Base-by-base conservation (phyloP, 2,888 invertebrate species). In the Venusia cambrica region DNA sequence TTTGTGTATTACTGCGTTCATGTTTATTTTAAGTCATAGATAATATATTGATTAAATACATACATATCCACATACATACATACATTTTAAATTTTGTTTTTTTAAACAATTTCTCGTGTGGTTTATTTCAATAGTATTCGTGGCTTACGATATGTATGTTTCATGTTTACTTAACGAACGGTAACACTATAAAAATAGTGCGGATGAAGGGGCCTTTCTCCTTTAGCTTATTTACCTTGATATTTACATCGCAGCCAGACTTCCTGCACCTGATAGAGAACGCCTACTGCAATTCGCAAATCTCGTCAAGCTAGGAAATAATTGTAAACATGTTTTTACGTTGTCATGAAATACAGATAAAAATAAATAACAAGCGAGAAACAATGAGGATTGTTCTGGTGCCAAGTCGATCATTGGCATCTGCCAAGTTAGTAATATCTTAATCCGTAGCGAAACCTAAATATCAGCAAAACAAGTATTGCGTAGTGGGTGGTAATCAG, bases 201-300 rank as follows among this genome's bases (percentile, higher is more conserved):
- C 34, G 41, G 48, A 59, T 50, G 47, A 61, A 63, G 56, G 48
- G 56, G 38, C 60, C 61, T 67, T 73, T 72, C 65, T 62, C 61
- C 63, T 57, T 63, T 63, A 46, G 51, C 56, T 53, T 48, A 59
- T 39, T 79, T 57, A 62, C 84, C 85, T 85, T 85, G 84, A 80
- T 81, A 85, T 84, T 84, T 78, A 73, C 58, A 57, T 51, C 51
- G 50, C 53, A 57, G 47, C 47, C 52, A 70, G 55, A 73, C 78
- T 84, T 85, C 84, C 84, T 85, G 79, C 63, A 73, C 51, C 52
- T 45, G 50, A 40, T 59, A 63, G 62, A 77, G 78, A 74, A 73
- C 80, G 56, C 54, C 71, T 43, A 40, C 63, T 54, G 43, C 34
- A 21, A 44, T 54, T 47, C 38, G 48, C 45, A 45, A 44, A 45